Percentiles rank a stretch among this genome's conserved stretches.
These are phyloP conservation scores for Dicranocentrus wangi DNA, from an alignment of 2,888 invertebrate genomes.

Conservation along the genomic window DNA sequence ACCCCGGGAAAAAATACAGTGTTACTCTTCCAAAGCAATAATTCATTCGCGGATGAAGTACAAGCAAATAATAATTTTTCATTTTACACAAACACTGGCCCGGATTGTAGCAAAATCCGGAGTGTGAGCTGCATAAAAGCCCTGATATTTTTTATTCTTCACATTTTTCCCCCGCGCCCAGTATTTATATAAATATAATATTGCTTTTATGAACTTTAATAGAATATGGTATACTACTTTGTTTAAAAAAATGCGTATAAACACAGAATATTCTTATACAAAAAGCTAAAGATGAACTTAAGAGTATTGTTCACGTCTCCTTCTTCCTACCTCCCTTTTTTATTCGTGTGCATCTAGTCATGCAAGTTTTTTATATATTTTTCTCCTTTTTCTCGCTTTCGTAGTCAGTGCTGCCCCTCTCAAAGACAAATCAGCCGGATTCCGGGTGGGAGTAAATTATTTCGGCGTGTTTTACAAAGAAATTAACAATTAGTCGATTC, in stretches of 20 bases:
- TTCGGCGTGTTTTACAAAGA: slow-evolving; percentile 52
- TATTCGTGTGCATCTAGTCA: neutral
- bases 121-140: slow-evolving; percentile 23
- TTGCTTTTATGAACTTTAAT: slow-evolving; percentile 14
- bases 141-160: neutral
- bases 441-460: slow-evolving; percentile 46
- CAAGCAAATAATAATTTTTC: slow-evolving; percentile 67
- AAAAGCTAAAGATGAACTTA: too few relatives aligned
- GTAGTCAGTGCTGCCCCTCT: neutral
- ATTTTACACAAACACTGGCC: slow-evolving; percentile 51
- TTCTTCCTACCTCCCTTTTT: neutral
- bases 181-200: neutral
- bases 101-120: slow-evolving; percentile 40
- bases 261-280: neutral
- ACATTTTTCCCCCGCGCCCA: neutral
- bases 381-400: neutral
- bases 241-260: slow-evolving; percentile 13
- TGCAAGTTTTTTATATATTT: neutral
- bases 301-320: neutral
- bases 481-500: slow-evolving; percentile 22
- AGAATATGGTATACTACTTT: slow-evolving; percentile 5
- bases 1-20: slow-evolving; percentile 8
- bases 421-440: slow-evolving; percentile 1
- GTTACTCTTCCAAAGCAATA: slow-evolving; percentile 36
- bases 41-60: slow-evolving; percentile 60